phyloP scores from a whole-genome alignment of 2,888 invertebrate genomes.

The Keiferia lycopersicella region DNA sequence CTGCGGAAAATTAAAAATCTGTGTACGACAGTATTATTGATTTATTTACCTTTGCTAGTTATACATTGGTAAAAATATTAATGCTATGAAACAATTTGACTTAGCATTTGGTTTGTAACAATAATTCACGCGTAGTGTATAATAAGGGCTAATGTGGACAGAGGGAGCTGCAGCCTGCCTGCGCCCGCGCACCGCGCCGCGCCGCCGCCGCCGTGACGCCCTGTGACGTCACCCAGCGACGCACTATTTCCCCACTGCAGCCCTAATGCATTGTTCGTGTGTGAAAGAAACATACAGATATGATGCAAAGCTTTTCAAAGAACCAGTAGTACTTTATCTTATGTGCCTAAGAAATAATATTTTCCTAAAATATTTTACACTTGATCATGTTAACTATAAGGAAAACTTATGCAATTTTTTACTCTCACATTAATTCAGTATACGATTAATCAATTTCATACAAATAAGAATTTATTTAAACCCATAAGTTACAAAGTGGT shows the following conservation, averaged over 20 bases:
- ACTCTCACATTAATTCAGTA: constrained; percentile 51
- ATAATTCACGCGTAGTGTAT: constrained; percentile 62
- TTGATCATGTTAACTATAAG: constrained; percentile 63
- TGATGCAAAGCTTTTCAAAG: constrained; percentile 65
- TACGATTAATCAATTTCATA: constrained; percentile 45
- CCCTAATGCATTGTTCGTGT: constrained; percentile 51
- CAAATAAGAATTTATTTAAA: constrained; percentile 45
- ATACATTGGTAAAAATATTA: constrained; percentile 80
- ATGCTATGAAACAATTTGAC: constrained; percentile 79
- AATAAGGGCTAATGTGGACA: constrained; percentile 50
- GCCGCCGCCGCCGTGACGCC: constrained; percentile 23
- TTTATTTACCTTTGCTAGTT: constrained; percentile 80
- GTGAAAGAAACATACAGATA: constrained; percentile 48
- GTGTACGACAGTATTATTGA: constrained; percentile 69
- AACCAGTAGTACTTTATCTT: constrained; percentile 76
- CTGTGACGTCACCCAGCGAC: constrained; percentile 13
- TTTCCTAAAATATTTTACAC: constrained; percentile 76
- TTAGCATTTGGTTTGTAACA: constrained; percentile 75
- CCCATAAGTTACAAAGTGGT: constrained; percentile 49
- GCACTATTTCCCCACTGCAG: constrained; percentile 34
- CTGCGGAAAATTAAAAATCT: constrained; percentile 29
- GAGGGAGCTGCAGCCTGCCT: not conserved
- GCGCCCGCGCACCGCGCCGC: constrained; percentile 16
- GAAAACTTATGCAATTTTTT: constrained; percentile 58
- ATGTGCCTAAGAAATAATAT: constrained; percentile 74